Percentiles rank a stretch among this genome's conserved stretches.
These are phyloP conservation scores for Harpalus rufipes DNA, from an alignment of 2,888 invertebrate genomes.

Conservation along the genomic window DNA sequence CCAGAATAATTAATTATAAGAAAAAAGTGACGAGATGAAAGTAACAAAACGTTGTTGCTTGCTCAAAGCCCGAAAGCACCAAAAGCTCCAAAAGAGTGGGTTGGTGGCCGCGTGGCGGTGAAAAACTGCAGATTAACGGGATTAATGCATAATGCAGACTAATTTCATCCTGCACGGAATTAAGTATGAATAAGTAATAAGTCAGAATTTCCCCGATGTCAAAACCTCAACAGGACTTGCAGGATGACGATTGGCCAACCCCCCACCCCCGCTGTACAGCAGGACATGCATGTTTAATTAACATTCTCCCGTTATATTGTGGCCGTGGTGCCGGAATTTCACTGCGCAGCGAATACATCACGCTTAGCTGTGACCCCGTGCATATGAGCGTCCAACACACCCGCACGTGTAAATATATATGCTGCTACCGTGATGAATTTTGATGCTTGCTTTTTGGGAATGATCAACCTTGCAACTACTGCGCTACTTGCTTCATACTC, in stretches of 20 bases:
- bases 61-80: slow-evolving; percentile 7
- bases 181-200: slow-evolving; percentile 69
- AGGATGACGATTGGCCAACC: slow-evolving; percentile 31
- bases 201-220: slow-evolving; percentile 68
- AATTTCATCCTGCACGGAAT: slow-evolving; percentile 68
- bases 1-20: slow-evolving; percentile 33
- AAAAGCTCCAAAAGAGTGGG: background rate
- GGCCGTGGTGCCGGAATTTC: slow-evolving; percentile 44
- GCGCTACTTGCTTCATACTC: slow-evolving; percentile 7
- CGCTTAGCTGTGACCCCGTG: slow-evolving; percentile 21
- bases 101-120: slow-evolving; percentile 5
- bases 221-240: slow-evolving; percentile 53
- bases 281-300: slow-evolving; percentile 66
- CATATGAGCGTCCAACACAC: background rate
- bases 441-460: slow-evolving; percentile 37
- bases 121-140: slow-evolving; percentile 63
- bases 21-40: slow-evolving; percentile 46
- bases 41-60: slow-evolving; percentile 41
- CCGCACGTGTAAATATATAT: slow-evolving; percentile 46
- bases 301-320: slow-evolving; percentile 59
- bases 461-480: slow-evolving; percentile 38
- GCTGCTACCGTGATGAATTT: slow-evolving; percentile 60
- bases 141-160: slow-evolving; percentile 68
- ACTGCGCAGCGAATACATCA: slow-evolving; percentile 4
- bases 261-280: background rate